Conservation (phyloP, 1,140 invertebrate species). For the Calliopsis andreniformis region DNA sequence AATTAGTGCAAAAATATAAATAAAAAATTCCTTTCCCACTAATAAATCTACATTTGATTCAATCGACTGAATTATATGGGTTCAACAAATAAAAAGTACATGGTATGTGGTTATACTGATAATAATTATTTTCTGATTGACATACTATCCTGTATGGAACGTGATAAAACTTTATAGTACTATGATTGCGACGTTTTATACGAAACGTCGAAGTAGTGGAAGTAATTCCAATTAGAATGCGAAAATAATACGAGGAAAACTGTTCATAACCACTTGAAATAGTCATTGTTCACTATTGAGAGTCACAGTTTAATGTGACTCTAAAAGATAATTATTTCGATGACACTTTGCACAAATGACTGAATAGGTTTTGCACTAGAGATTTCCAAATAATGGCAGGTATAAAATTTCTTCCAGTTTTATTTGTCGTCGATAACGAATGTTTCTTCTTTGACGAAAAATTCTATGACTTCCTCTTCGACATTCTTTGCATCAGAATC, state of each 20-base stretch:
- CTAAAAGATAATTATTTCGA: slow-evolving; percentile 29
- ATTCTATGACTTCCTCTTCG: slow-evolving; percentile 97
- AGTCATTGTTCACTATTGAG: slow-evolving; percentile 59
- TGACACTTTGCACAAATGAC: slow-evolving; percentile 53
- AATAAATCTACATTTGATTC: slow-evolving; percentile 18
- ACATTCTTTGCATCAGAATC: slow-evolving; percentile 92
- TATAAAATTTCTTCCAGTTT: slow-evolving; percentile 58
- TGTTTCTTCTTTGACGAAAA: slow-evolving; percentile 98
- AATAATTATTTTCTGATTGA: slow-evolving; percentile 55
- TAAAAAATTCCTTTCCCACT: not conserved
- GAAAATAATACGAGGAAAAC: slow-evolving; percentile 53
- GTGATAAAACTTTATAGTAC: slow-evolving; percentile 74
- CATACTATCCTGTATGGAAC: slow-evolving; percentile 75
- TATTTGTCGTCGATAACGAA: slow-evolving; percentile 86
- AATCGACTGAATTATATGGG: slow-evolving; percentile 9
- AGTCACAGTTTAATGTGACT: slow-evolving; percentile 44
- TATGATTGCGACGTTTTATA: slow-evolving; percentile 63
- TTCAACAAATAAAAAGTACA: slow-evolving; percentile 48
- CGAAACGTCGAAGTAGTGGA: slow-evolving; percentile 40
- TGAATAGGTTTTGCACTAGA: slow-evolving; percentile 54
- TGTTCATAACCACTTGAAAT: slow-evolving; percentile 53
- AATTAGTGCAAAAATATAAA: slow-evolving; percentile 31
- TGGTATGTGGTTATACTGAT: slow-evolving; percentile 28
- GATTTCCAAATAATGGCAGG: slow-evolving; percentile 65
- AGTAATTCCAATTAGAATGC: slow-evolving; percentile 47